Evolutionary conservation across 1,140 invertebrate genomes (phyloP).

Genomic region (Brachionus paranguensis): DNA sequence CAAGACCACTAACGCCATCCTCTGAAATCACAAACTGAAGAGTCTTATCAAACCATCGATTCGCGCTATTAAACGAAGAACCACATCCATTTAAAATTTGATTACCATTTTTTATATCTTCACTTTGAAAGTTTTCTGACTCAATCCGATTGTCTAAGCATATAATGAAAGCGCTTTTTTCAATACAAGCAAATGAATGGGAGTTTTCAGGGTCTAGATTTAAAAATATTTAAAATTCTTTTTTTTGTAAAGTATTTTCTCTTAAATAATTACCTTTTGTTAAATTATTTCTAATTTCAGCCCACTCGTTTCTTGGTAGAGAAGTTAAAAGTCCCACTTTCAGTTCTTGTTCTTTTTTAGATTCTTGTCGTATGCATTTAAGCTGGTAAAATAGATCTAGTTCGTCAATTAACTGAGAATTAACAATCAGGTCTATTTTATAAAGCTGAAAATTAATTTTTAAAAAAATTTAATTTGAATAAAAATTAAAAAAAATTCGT

Average conservation of each 20-base stretch:
- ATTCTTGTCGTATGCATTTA: constrained; percentile 48
- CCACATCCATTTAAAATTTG: constrained; percentile 89
- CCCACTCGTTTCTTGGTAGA: constrained; percentile 72
- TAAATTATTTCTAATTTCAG: constrained; percentile 66
- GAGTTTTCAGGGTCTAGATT: constrained; percentile 69
- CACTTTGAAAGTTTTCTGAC: background rate
- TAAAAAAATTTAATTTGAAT: background rate
- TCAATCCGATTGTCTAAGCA: constrained; percentile 63
- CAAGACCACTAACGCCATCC: constrained; percentile 81
- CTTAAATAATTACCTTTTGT: constrained; percentile 60
- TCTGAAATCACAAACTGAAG: constrained; percentile 60
- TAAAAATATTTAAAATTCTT: background rate
- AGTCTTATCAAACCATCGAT: constrained; percentile 96
- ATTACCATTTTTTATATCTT: constrained; percentile 60
- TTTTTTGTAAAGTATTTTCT: too few species aligned
- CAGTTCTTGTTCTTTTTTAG: constrained; percentile 49
- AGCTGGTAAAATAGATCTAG: constrained; percentile 61
- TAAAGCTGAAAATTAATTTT: constrained; percentile 73
- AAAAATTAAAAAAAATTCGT: background rate
- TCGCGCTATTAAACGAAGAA: constrained; percentile 71
- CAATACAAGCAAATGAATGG: constrained; percentile 72
- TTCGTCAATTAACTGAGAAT: constrained; percentile 57
- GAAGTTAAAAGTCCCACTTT: constrained; percentile 76
- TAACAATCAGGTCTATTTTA: constrained; percentile 65
- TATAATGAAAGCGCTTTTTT: constrained; percentile 74